phyloP scores from a whole-genome alignment of 2,888 invertebrate genomes.

The Steinernema carpocapsae region DNA sequence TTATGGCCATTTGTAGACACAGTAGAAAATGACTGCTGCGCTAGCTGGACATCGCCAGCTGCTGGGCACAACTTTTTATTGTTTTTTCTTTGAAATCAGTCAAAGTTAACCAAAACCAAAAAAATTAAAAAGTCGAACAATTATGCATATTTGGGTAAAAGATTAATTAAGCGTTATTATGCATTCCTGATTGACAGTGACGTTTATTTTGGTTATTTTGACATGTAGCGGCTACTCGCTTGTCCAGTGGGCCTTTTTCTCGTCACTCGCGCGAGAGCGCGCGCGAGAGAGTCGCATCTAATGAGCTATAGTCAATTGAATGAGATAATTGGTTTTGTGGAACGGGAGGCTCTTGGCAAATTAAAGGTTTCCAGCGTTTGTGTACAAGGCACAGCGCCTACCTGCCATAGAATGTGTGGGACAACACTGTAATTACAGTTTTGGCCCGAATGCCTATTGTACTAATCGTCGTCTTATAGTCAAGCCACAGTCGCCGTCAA shows the following conservation, averaged over 20 bases:
- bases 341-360: slow-evolving; percentile 13
- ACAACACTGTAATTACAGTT: slow-evolving; percentile 8
- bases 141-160: too few relatives aligned
- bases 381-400: slow-evolving; percentile 20
- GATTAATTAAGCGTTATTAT: too few relatives aligned
- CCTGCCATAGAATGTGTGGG: slow-evolving; percentile 18
- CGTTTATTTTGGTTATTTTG: too few relatives aligned
- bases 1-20: slow-evolving; percentile 27
- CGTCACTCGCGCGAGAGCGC: background rate
- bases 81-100: background rate
- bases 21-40: slow-evolving; percentile 7
- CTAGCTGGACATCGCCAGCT: background rate
- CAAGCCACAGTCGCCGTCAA: slow-evolving; percentile 62
- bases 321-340: slow-evolving; percentile 18
- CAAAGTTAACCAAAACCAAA: too few relatives aligned
- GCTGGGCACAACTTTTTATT: slow-evolving; percentile 1
- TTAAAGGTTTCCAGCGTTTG: slow-evolving; percentile 26
- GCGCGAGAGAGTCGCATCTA: slow-evolving; percentile 11
- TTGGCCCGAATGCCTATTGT: background rate
- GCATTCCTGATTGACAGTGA: too few relatives aligned
- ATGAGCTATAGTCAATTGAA: slow-evolving; percentile 18
- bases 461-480: slow-evolving; percentile 45
- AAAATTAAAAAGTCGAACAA: too few relatives aligned
- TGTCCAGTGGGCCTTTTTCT: too few relatives aligned
- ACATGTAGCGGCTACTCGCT: too few relatives aligned